Percentiles rank a stretch among this genome's conserved stretches.
These are phyloP conservation scores for Nymphalis io DNA, from an alignment of 1,140 invertebrate genomes.

Conservation along the genomic window DNA sequence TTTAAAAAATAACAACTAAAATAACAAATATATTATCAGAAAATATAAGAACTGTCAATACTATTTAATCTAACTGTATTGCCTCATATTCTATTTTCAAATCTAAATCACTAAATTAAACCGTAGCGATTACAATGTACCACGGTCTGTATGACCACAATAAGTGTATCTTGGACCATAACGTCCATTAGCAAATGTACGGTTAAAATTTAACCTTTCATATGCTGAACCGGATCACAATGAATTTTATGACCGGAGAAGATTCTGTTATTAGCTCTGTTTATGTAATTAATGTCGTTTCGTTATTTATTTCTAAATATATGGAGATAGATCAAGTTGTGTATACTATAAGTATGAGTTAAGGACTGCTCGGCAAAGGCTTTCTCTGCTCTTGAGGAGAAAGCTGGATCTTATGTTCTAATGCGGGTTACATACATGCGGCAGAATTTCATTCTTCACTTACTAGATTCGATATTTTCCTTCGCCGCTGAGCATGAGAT, in stretches of 20 bases:
- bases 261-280: conserved; percentile 35
- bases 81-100: conserved; percentile 1
- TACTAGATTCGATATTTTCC: too few species aligned
- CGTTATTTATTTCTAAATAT: conserved; percentile 6
- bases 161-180: conserved; percentile 23
- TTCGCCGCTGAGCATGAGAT: too few species aligned
- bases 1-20: too few species aligned
- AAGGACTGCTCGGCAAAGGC: too few species aligned
- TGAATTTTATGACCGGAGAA: conserved; percentile 35
- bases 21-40: too few species aligned
- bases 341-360: too few species aligned
- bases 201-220: conserved; percentile 37
- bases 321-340: background rate
- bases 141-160: conserved; percentile 28
- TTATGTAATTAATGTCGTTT: conserved; percentile 17
- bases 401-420: too few species aligned
- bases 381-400: too few species aligned
- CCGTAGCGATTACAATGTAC: conserved; percentile 15
- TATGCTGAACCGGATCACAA: conserved; percentile 26
- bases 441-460: too few species aligned
- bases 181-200: conserved; percentile 38
- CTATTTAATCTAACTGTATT: too few species aligned
- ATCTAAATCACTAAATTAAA: conserved; percentile 21
- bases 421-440: too few species aligned
- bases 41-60: too few species aligned